Percentiles rank a stretch among this genome's conserved stretches.
Evolutionary conservation across 2,888 invertebrate species (phyloP).

Genomic region (Nezara viridula): DNA sequence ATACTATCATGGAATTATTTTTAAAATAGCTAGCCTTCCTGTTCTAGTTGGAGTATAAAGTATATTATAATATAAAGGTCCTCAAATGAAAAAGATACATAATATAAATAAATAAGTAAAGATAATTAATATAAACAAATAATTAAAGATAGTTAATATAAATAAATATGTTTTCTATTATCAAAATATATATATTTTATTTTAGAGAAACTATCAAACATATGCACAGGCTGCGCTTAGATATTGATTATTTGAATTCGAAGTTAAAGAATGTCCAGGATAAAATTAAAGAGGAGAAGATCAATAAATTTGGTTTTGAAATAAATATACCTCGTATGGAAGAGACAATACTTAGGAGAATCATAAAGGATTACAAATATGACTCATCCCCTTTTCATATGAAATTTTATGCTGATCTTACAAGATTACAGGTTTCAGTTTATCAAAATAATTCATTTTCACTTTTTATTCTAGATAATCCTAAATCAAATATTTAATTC

Average conservation of each 20-base stretch:
- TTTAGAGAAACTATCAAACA: slow-evolving; percentile 78
- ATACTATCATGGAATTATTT: too few relatives aligned
- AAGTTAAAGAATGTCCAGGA: slow-evolving; percentile 74
- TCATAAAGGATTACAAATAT: slow-evolving; percentile 73
- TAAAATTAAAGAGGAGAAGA: slow-evolving; percentile 72
- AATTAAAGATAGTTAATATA: too few relatives aligned
- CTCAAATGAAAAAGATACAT: too few relatives aligned
- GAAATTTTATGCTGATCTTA: slow-evolving; percentile 70
- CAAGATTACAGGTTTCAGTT: background rate
- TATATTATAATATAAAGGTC: too few relatives aligned
- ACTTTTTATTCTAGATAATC: background rate
- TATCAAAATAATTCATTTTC: background rate
- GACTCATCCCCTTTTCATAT: slow-evolving; percentile 70
- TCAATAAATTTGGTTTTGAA: slow-evolving; percentile 73
- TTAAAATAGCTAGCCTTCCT: too few relatives aligned
- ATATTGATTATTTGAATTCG: slow-evolving; percentile 77
- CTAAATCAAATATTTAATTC: background rate
- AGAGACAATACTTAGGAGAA: slow-evolving; percentile 72
- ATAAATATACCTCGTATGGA: slow-evolving; percentile 73
- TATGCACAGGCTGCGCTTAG: slow-evolving; percentile 79
- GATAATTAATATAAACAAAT: too few relatives aligned
- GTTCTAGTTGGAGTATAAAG: too few relatives aligned
- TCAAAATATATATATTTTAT: background rate
- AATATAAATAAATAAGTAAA: too few relatives aligned
- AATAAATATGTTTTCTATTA: background rate